Evolutionary conservation across 2,797 vertebrate genomes (phyloP), one percentile per base, ranked within the genome.

Genomic region (Apogon hyalosoma): DNA sequence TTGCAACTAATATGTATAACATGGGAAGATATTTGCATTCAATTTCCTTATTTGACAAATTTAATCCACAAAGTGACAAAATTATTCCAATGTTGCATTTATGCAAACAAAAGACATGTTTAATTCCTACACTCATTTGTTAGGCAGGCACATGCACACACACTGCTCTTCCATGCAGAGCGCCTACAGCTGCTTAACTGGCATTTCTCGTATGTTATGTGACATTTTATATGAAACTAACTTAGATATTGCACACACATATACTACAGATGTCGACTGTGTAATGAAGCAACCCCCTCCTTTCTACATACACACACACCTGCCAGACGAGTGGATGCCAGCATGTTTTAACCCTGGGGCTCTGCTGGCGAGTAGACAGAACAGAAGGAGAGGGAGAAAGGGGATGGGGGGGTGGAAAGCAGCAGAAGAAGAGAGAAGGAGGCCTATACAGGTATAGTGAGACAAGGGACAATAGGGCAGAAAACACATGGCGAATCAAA

Each of bases 261-360:
- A 69, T 21, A 73, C 47, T 75, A 67, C 82, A 80, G 72, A 84
- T 89, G 80, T 79, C 18, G 2, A 59, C 47, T 67, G 15, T 79
- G 72, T 84, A 82, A 82, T 79, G 74, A 86, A 65, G 21, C 58
- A 66, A 65, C 36, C 31, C 51, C 50, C 12, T 62, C 48, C 21
- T 60, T 53, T 55, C 63, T 16, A 39, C 45, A 49, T 33, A 38
- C 65, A 67, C 19, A 73, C 58, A 73, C 74, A 89, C 70, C 74
- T 85, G 82, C 57, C 66, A 86, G 77, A 85, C 64, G 51, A 54
- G 75, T 77, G 46, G 58, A 69, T 90, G 82, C 80, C 84, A 80
- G 79, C 77, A 77, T 88, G 85, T 78, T 83, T 88, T 89, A 86
- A 88, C 83, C 86, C 74, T 50, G 48, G 47, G 82, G 87, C 83